Evolutionary conservation across 2,113 vertebrate genomes (phyloP).

Genomic region (Pedionomus torquatus): DNA sequence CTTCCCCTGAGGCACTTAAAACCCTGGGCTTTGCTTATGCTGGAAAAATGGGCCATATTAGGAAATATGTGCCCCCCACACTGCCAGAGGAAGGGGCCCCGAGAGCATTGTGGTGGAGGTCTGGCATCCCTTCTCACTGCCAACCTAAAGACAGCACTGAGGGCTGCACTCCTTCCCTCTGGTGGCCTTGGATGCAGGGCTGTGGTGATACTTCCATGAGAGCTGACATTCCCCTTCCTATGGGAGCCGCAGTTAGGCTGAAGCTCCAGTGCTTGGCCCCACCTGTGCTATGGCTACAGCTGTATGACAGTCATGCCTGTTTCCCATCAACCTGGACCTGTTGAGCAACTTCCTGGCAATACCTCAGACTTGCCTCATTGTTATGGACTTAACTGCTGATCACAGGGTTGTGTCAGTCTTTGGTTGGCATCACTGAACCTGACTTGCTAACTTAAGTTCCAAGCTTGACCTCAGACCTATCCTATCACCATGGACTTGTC

Average conservation of each 20-base stretch:
- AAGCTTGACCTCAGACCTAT: background rate
- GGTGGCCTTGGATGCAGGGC: background rate
- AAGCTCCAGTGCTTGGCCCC: background rate
- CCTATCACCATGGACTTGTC: background rate
- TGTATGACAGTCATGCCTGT: background rate
- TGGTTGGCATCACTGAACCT: background rate
- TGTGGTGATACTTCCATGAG: accelerated
- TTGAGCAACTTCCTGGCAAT: background rate
- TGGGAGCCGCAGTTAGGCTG: background rate
- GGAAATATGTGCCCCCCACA: background rate
- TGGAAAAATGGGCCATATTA: background rate
- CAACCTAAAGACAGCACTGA: background rate
- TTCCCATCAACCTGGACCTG: accelerated
- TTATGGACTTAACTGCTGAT: background rate
- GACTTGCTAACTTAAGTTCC: background rate
- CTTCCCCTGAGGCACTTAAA: background rate
- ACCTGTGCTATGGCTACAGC: background rate
- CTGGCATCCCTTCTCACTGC: background rate
- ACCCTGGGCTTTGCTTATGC: background rate
- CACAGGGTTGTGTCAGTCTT: accelerated
- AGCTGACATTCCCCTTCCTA: background rate
- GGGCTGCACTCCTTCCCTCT: background rate
- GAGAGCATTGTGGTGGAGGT: background rate
- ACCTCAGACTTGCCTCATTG: background rate
- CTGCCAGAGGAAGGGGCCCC: background rate